These are phyloP conservation scores for Exocentrus adspersus DNA, from an alignment of 2,888 invertebrate species.

Conservation along the genomic window DNA sequence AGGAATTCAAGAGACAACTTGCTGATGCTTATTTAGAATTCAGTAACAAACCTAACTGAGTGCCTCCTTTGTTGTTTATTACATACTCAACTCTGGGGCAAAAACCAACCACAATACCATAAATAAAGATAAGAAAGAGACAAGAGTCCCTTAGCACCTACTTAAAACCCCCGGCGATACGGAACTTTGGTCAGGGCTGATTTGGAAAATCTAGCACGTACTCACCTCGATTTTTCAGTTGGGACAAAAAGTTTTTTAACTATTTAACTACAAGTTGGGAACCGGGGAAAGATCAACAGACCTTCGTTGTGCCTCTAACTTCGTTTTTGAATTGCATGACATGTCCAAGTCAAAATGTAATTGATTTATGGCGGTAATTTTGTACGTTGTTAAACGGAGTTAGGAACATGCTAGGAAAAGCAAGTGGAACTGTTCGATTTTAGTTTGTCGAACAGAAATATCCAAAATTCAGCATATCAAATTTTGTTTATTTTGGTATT, in stretches of 20 bases:
- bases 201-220: conserved; percentile 39
- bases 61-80: background rate
- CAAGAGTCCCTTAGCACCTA: conserved; percentile 30
- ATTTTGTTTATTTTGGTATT: too few relatives aligned
- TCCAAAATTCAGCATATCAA: too few relatives aligned
- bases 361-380: conserved; percentile 36
- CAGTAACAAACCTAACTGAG: too few relatives aligned
- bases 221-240: conserved; percentile 39
- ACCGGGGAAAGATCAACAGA: conserved; percentile 35
- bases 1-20: too few relatives aligned
- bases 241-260: conserved; percentile 39
- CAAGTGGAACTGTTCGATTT: too few relatives aligned
- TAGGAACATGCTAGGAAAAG: too few relatives aligned
- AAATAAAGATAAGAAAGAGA: conserved; percentile 41
- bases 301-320: conserved; percentile 32
- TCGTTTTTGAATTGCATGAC: conserved; percentile 33
- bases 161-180: conserved; percentile 36
- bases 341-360: conserved; percentile 28
- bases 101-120: conserved; percentile 32
- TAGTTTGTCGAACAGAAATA: too few relatives aligned
- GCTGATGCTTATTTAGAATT: too few relatives aligned
- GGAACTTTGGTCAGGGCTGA: conserved; percentile 23
- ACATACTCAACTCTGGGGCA: conserved; percentile 1
- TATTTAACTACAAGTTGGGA: conserved; percentile 37
- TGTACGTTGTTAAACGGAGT: background rate